These are phyloP conservation scores for Psittacula cyanocephala DNA, from an alignment of 2,113 vertebrate genomes.

Conservation along the genomic window DNA sequence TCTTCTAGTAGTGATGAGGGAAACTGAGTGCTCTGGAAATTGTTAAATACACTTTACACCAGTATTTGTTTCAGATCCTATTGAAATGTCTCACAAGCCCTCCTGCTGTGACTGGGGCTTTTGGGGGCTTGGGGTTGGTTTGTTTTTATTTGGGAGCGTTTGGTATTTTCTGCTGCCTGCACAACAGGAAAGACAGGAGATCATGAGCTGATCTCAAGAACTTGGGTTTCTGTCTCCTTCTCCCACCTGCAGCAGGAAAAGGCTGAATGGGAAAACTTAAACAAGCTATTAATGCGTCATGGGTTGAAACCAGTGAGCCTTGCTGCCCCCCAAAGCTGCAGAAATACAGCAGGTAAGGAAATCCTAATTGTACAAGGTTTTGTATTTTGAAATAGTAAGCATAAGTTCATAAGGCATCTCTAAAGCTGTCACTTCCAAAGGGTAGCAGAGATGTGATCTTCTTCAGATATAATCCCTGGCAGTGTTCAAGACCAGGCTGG, in stretches of 20 bases:
- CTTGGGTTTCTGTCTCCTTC: neutral
- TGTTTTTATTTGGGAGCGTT: neutral
- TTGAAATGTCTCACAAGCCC: neutral
- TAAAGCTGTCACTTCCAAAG: neutral
- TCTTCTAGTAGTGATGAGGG: rapidly evolving
- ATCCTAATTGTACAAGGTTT: neutral
- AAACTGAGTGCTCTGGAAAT: rapidly evolving
- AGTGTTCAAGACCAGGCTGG: too few species aligned
- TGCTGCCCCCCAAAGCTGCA: constrained; percentile 66
- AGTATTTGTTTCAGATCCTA: rapidly evolving
- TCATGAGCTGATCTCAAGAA: neutral
- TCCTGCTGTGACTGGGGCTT: neutral
- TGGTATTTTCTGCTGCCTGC: neutral
- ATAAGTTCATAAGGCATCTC: neutral
- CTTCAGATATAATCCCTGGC: neutral
- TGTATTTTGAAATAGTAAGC: neutral
- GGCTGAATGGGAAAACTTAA: constrained; percentile 84
- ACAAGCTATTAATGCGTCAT: constrained; percentile 74
- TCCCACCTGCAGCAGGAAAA: constrained; percentile 69
- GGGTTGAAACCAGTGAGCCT: constrained; percentile 83
- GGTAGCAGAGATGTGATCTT: neutral
- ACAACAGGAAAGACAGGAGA: neutral
- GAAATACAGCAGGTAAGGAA: constrained; percentile 75
- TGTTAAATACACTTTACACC: rapidly evolving
- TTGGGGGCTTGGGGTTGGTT: neutral